Evolutionary conservation across 2,797 vertebrate species (phyloP).

Genomic region (Morelia viridis): DNA sequence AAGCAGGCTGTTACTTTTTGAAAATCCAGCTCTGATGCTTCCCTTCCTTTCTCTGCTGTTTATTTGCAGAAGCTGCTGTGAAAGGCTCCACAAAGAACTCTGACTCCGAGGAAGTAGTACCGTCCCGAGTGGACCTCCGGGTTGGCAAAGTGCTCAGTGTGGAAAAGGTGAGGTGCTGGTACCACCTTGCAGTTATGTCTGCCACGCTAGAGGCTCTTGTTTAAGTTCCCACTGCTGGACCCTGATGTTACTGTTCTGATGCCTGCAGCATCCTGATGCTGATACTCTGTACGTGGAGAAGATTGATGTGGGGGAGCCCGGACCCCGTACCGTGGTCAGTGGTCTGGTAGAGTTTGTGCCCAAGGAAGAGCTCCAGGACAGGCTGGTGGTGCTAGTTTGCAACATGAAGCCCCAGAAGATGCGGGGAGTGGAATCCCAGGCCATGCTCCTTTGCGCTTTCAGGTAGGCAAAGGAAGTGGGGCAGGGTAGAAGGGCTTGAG

Average conservation of each 20-base stretch:
- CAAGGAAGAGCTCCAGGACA: constrained; percentile 85
- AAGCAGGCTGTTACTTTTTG: no score
- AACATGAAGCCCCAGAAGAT: constrained; percentile 98
- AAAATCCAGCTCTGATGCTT: neutral
- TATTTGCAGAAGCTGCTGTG: constrained; percentile 75
- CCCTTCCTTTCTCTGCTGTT: constrained; percentile 9
- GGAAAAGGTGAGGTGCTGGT: constrained; percentile 79
- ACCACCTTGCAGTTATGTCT: neutral
- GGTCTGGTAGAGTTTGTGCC: constrained; percentile 90
- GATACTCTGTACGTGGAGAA: constrained; percentile 92
- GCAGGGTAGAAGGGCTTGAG: fast-evolving
- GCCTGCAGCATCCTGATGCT: constrained; percentile 88
- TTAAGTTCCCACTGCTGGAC: neutral
- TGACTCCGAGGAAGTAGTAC: constrained; percentile 81
- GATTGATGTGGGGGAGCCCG: constrained; percentile 89
- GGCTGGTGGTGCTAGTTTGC: constrained; percentile 90
- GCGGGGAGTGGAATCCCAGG: constrained; percentile 94
- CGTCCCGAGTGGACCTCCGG: constrained; percentile 90
- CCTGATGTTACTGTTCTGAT: neutral
- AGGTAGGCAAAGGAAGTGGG: constrained; percentile 64
- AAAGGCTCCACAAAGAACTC: constrained; percentile 79
- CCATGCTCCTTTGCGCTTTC: constrained; percentile 94
- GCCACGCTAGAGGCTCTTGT: no score
- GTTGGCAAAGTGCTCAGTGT: constrained; percentile 90
- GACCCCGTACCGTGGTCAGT: constrained; percentile 91